phyloP scores from a whole-genome alignment of 2,888 invertebrate species.

The Molanna angustata region DNA sequence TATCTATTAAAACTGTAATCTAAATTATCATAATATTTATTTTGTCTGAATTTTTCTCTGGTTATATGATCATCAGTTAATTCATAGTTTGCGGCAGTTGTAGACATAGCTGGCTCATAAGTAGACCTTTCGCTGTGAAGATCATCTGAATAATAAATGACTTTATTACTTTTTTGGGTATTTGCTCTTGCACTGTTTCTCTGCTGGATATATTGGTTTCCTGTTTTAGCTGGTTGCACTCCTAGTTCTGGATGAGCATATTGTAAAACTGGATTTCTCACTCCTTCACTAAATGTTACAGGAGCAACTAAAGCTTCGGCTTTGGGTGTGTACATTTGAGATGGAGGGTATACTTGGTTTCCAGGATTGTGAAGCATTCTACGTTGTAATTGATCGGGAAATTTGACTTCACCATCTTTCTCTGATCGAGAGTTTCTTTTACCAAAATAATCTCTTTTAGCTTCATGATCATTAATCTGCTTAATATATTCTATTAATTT shows the following conservation, averaged over 20 bases:
- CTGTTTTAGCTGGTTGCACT: conserved; percentile 69
- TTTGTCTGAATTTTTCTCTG: conserved; percentile 35
- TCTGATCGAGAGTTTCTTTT: conserved; percentile 53
- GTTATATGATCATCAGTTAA: conserved; percentile 34
- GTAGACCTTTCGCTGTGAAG: conserved; percentile 59
- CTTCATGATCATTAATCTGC: conserved; percentile 64
- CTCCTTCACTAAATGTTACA: conserved; percentile 65
- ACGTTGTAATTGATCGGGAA: conserved; percentile 62
- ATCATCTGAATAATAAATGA: conserved; percentile 53
- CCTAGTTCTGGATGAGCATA: conserved; percentile 80
- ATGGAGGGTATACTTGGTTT: conserved; percentile 62
- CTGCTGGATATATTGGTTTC: conserved; percentile 40
- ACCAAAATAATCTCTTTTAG: conserved; percentile 59
- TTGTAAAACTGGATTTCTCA: conserved; percentile 71
- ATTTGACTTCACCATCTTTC: conserved; percentile 47
- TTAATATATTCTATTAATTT: conserved; percentile 65
- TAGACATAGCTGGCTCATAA: conserved; percentile 42
- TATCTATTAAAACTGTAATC: conserved; percentile 50
- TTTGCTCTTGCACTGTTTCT: conserved; percentile 36
- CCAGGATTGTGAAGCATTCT: conserved; percentile 70
- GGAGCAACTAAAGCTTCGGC: conserved; percentile 52
- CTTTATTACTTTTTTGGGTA: conserved; percentile 42
- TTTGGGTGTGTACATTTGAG: conserved; percentile 61
- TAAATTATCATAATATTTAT: conserved; percentile 44
- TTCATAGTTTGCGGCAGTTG: conserved; percentile 33